phyloP scores from a whole-genome alignment of 1,140 invertebrate genomes.

The Dendroctonus ponderosae region DNA sequence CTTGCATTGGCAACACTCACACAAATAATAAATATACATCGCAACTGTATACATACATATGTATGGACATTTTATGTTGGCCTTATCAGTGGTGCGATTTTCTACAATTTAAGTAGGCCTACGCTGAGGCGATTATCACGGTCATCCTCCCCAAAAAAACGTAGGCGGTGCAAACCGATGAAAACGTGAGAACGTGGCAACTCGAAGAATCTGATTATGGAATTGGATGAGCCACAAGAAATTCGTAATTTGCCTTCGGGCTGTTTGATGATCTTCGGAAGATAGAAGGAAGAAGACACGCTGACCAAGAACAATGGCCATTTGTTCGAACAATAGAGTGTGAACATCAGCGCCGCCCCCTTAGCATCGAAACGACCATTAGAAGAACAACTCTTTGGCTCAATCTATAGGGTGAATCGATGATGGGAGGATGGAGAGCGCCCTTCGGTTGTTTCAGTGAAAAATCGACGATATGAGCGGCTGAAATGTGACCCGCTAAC shows the following conservation, averaged over 20 bases:
- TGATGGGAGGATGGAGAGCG: background rate
- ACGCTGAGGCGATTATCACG: too few species aligned
- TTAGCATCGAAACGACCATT: background rate
- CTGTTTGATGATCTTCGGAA: constrained; percentile 23
- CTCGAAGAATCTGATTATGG: constrained; percentile 11
- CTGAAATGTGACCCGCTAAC: constrained; percentile 32
- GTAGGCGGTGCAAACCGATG: too few species aligned
- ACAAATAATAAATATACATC: too few species aligned
- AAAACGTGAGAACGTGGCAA: constrained; percentile 17
- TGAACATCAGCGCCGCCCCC: constrained; percentile 28
- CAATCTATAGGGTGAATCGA: background rate
- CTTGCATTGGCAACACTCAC: too few species aligned
- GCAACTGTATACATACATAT: too few species aligned
- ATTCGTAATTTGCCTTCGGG: constrained; percentile 1
- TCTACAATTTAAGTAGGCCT: too few species aligned
- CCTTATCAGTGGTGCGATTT: too few species aligned
- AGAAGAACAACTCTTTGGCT: background rate
- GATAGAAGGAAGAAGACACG: constrained; percentile 8
- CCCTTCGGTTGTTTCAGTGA: constrained; percentile 2
- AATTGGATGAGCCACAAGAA: constrained; percentile 20
- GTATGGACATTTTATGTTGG: too few species aligned
- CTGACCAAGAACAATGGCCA: constrained; percentile 30
- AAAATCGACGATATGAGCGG: constrained; percentile 7
- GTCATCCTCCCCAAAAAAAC: too few species aligned
- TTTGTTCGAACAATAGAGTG: constrained; percentile 30